Evolutionary conservation across 2,888 invertebrate genomes (phyloP).

Genomic region (Ischnura elegans): DNA sequence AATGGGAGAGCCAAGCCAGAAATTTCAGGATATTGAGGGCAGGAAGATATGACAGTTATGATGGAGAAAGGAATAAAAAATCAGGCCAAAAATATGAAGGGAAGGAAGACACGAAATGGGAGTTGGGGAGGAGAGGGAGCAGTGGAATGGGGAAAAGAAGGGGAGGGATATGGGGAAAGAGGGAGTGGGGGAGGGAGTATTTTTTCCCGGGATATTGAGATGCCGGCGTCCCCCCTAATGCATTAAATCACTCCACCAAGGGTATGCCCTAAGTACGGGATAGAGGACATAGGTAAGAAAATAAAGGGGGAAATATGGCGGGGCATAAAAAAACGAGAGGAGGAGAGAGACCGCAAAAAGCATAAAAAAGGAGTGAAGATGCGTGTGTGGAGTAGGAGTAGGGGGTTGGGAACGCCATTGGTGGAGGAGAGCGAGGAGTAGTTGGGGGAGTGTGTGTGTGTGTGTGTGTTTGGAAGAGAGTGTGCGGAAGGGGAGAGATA

Average conservation of each 20-base stretch:
- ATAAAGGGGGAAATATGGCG: neutral
- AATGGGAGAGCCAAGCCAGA: neutral
- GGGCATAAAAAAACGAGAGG: conserved; percentile 21
- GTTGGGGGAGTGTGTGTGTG: neutral
- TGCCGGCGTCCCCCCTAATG: conserved; percentile 16
- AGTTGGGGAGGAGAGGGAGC: neutral
- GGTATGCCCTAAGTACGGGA: conserved; percentile 3
- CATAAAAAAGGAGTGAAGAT: neutral
- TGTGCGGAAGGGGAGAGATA: neutral
- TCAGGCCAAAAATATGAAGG: too few species aligned
- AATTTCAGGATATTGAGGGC: neutral
- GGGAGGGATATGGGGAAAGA: neutral
- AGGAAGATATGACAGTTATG: conserved; percentile 12
- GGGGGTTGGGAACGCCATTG: neutral
- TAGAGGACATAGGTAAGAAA: conserved; percentile 22
- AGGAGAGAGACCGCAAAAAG: neutral
- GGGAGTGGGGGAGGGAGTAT: neutral
- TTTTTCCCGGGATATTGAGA: conserved; percentile 26
- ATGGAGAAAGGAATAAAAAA: neutral
- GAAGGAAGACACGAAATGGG: too few species aligned
- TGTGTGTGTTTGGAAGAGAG: neutral
- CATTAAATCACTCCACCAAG: conserved; percentile 26
- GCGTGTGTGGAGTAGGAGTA: neutral
- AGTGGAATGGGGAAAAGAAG: neutral
- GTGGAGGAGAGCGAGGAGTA: neutral